Conservation (phyloP, 2,113 vertebrate species). For the Perccottus glenii region DNA sequence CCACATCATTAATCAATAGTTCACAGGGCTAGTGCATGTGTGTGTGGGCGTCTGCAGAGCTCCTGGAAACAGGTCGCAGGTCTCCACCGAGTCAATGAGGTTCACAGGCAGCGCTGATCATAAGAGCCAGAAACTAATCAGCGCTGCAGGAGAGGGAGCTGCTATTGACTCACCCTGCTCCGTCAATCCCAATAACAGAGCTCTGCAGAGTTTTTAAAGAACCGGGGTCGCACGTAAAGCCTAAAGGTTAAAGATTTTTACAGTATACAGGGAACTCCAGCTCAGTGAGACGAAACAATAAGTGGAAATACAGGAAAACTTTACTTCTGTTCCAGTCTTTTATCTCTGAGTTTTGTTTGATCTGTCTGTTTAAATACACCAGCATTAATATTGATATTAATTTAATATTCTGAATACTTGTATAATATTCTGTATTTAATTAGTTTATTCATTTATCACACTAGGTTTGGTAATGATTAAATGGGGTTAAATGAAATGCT, state of each 20-base stretch:
- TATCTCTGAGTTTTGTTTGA: no score
- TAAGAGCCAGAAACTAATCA: conserved; percentile 45
- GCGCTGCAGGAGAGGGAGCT: conserved; percentile 37
- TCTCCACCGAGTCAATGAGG: conserved; percentile 30
- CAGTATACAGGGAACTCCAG: neutral
- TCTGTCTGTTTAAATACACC: no score
- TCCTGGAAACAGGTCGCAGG: conserved; percentile 31
- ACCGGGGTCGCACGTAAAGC: conserved; percentile 30
- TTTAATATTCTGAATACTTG: no score
- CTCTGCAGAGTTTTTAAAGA: conserved; percentile 30
- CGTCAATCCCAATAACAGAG: conserved; percentile 35
- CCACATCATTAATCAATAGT: conserved; percentile 6
- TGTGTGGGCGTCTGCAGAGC: conserved; percentile 8
- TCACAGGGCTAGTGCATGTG: neutral
- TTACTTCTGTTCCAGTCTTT: neutral
- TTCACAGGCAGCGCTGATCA: conserved; percentile 30
- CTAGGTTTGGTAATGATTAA: no score
- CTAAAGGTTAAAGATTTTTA: conserved; percentile 10
- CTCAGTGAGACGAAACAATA: neutral
- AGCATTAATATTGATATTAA: no score
- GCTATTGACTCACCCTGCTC: conserved; percentile 52
- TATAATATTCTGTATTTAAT: no score
- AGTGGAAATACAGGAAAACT: conserved; percentile 20
- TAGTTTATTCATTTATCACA: no score
- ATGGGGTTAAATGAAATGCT: no score